Evolutionary conservation across 2,888 invertebrate species (phyloP).

Genomic region (Xanthia togata): DNA sequence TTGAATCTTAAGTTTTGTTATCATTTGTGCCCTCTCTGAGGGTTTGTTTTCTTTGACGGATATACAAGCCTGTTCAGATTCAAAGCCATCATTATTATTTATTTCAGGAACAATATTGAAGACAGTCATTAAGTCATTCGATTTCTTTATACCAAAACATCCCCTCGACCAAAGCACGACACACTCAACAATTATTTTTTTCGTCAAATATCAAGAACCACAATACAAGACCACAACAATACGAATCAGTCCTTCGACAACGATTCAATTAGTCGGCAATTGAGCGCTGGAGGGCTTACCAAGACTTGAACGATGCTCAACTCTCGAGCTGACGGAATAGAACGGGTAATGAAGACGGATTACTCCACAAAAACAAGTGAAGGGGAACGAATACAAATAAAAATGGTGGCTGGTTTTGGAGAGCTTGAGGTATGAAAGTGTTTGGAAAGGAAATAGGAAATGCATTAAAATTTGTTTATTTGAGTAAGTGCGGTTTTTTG

Average conservation of each 20-base stretch:
- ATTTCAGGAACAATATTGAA: slow-evolving; percentile 17
- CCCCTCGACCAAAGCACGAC: slow-evolving; percentile 10
- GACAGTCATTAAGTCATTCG: slow-evolving; percentile 18
- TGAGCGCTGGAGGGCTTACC: slow-evolving; percentile 62
- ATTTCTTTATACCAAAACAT: slow-evolving; percentile 19
- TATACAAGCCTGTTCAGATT: background rate
- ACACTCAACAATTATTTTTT: slow-evolving; percentile 34
- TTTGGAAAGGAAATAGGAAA: slow-evolving; percentile 52
- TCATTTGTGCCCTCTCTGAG: background rate
- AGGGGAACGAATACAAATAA: slow-evolving; percentile 65
- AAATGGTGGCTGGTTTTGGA: slow-evolving; percentile 57
- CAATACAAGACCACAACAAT: slow-evolving; percentile 57
- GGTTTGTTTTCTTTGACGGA: background rate
- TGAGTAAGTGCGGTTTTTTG: slow-evolving; percentile 14
- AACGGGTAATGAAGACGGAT: slow-evolving; percentile 78
- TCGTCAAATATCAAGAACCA: slow-evolving; percentile 21
- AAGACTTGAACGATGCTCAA: slow-evolving; percentile 65
- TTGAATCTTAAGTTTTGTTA: background rate
- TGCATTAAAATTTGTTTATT: slow-evolving; percentile 55
- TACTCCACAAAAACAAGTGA: slow-evolving; percentile 72
- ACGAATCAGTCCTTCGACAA: slow-evolving; percentile 68
- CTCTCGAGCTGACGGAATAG: slow-evolving; percentile 73
- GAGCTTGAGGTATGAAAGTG: slow-evolving; percentile 36
- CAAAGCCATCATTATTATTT: slow-evolving; percentile 3
- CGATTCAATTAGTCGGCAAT: slow-evolving; percentile 78